Conservation (phyloP, 2,113 vertebrate genomes). For the Pituophis catenifer region DNA sequence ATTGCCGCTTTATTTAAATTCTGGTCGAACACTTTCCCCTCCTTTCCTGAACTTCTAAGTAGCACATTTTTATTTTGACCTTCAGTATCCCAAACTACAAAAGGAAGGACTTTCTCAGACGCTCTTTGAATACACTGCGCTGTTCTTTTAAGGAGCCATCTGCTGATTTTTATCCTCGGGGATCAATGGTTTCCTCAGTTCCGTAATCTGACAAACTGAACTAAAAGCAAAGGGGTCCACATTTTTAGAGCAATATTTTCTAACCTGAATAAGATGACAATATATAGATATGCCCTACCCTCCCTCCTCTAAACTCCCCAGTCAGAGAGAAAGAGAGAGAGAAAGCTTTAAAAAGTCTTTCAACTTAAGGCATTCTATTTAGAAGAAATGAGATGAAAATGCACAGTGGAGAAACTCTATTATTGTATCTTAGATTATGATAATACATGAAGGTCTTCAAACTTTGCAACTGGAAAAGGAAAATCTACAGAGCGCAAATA, state of each 20-base stretch:
- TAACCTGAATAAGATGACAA: slow-evolving; percentile 53
- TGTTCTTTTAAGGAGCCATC: slow-evolving; percentile 62
- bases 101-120: slow-evolving; percentile 58
- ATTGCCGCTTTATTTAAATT: slow-evolving; percentile 26
- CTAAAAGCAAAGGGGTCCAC: slow-evolving; percentile 49
- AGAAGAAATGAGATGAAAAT: slow-evolving; percentile 54
- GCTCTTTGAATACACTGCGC: slow-evolving; percentile 58
- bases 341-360: slow-evolving; percentile 50
- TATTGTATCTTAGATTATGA: slow-evolving; percentile 59
- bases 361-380: slow-evolving; percentile 60
- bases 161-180: slow-evolving; percentile 66
- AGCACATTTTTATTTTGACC: slow-evolving; percentile 40
- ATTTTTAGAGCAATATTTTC: slow-evolving; percentile 27
- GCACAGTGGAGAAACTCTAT: slow-evolving; percentile 23
- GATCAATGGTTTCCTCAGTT: slow-evolving; percentile 62
- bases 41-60: slow-evolving; percentile 31
- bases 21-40: slow-evolving; percentile 31
- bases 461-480: neutral
- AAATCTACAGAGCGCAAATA: slow-evolving; percentile 3
- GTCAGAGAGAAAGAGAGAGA: slow-evolving; percentile 47
- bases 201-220: slow-evolving; percentile 62
- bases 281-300: slow-evolving; percentile 11
- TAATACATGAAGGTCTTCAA: slow-evolving; percentile 51
- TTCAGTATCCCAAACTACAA: slow-evolving; percentile 64
- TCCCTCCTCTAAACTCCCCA: slow-evolving; percentile 46